phyloP scores from a whole-genome alignment of 2,113 vertebrate species.

The Balaenoptera acutorostrata region DNA sequence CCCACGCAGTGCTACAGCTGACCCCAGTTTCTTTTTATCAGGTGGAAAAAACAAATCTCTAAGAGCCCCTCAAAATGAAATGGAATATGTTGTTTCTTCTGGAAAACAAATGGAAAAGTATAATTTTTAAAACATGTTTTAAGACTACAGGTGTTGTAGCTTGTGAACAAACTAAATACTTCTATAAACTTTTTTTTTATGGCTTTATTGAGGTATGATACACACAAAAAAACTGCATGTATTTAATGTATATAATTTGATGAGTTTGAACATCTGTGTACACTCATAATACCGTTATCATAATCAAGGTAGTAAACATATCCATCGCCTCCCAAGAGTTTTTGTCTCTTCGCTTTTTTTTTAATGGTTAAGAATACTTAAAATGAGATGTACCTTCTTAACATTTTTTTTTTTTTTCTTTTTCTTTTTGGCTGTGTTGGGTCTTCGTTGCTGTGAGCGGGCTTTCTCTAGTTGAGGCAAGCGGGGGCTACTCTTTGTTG shows the following conservation, averaged over 20 bases:
- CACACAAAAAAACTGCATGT: background rate
- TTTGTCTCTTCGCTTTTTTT: background rate
- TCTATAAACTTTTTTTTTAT: background rate
- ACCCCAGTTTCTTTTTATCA: background rate
- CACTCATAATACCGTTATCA: background rate
- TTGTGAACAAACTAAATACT: background rate
- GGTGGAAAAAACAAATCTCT: background rate
- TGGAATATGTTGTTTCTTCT: background rate
- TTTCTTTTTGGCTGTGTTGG: too few relatives aligned
- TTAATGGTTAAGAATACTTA: background rate
- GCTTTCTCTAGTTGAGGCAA: too few relatives aligned
- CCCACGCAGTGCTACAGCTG: background rate
- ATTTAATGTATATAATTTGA: background rate
- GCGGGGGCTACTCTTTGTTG: too few relatives aligned
- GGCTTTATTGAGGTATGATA: background rate
- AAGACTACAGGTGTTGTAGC: background rate
- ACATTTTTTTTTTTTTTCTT: background rate
- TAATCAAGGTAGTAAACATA: background rate
- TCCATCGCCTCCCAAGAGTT: background rate
- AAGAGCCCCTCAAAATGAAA: background rate
- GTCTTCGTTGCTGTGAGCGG: too few relatives aligned
- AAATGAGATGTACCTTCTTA: background rate
- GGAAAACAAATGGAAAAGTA: background rate
- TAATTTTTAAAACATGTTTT: constrained; percentile 22
- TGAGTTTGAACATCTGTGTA: background rate